These are phyloP conservation scores for Archocentrus centrarchus DNA, from an alignment of 2,113 vertebrate species.

Conservation along the genomic window DNA sequence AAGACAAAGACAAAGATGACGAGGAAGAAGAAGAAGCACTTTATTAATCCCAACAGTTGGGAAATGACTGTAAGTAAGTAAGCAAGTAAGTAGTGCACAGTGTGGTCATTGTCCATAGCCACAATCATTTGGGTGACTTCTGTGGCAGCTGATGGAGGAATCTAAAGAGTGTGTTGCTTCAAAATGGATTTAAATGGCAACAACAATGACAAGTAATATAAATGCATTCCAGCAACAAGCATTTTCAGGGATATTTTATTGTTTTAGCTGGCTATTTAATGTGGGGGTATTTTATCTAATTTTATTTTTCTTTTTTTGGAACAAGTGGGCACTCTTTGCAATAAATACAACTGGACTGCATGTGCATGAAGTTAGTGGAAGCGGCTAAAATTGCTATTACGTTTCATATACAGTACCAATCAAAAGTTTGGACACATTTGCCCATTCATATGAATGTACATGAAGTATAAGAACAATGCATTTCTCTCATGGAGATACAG, in stretches of 20 bases:
- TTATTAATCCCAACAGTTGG: not conserved
- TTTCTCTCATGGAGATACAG: not conserved
- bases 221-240: not conserved
- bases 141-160: not conserved
- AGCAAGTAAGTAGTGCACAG: no score
- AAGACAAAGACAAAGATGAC: not conserved
- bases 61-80: not conserved
- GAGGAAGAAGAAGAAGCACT: not conserved
- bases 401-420: not conserved
- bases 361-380: not conserved
- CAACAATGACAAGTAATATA: not conserved
- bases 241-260: not conserved
- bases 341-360: not conserved
- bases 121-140: no score
- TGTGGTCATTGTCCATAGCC: no score
- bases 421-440: no score
- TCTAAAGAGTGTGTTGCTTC: not conserved
- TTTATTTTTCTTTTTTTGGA: accelerated
- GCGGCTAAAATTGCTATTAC: not conserved
- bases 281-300: not conserved
- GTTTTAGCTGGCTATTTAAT: not conserved
- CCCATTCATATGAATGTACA: no score
- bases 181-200: not conserved
- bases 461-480: not conserved
- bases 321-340: not conserved